These are phyloP conservation scores for Mugil cephalus DNA, from an alignment of 2,113 vertebrate genomes.

Conservation along the genomic window DNA sequence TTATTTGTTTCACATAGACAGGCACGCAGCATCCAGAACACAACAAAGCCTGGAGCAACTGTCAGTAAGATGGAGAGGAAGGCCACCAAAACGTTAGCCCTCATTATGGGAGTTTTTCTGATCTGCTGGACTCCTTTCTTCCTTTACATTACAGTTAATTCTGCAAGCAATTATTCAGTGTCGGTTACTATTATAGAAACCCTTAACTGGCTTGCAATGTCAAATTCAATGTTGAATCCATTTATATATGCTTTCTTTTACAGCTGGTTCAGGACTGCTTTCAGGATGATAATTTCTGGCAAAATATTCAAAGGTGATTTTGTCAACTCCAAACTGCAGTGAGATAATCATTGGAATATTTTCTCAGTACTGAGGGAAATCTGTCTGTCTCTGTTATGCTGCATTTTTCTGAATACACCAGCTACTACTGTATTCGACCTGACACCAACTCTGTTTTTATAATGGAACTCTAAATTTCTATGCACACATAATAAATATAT, in stretches of 20 bases:
- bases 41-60: not conserved
- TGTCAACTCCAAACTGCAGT: constrained; percentile 12
- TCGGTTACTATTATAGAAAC: constrained; percentile 14
- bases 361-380: no score
- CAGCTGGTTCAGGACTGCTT: constrained; percentile 54
- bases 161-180: not conserved
- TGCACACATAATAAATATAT: no score
- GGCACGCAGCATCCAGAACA: constrained; percentile 31
- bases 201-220: constrained; percentile 36
- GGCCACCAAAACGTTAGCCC: constrained; percentile 39
- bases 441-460: no score
- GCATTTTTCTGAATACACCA: no score
- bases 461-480: no score
- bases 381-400: no score
- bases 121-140: constrained; percentile 38
- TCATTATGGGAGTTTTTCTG: constrained; percentile 44
- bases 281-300: constrained; percentile 42
- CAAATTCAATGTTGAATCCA: constrained; percentile 59
- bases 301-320: constrained; percentile 32
- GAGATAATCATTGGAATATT: not conserved
- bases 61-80: constrained; percentile 32
- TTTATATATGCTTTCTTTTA: constrained; percentile 64
- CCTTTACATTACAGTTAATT: not conserved
- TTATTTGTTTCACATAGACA: constrained; percentile 47
- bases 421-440: no score